Conservation (phyloP, 2,113 vertebrate genomes). For the Ictalurus furcatus region DNA sequence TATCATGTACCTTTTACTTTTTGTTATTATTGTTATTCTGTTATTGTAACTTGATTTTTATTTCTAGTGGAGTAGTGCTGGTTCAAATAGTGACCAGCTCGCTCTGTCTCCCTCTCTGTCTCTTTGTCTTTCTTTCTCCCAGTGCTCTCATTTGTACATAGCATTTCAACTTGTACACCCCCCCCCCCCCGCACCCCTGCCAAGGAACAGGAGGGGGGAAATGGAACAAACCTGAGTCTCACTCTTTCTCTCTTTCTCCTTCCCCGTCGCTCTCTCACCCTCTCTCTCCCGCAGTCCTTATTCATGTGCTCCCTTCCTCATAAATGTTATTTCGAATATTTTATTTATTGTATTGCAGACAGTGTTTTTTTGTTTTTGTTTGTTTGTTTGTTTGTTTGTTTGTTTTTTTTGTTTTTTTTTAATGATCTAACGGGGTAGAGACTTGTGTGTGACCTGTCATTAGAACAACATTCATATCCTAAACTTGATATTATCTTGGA, state of each 20-base stretch:
- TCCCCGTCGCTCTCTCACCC: slow-evolving; percentile 36
- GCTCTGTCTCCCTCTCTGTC: slow-evolving; percentile 51
- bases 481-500: slow-evolving; percentile 30
- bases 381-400: not conserved
- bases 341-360: slow-evolving; percentile 77
- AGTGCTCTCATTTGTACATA: slow-evolving; percentile 77
- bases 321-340: slow-evolving; percentile 69
- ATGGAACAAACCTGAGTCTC: slow-evolving; percentile 69
- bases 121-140: slow-evolving; percentile 29
- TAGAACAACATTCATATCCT: slow-evolving; percentile 46
- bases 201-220: slow-evolving; percentile 60
- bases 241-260: slow-evolving; percentile 64
- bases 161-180: slow-evolving; percentile 66
- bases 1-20: slow-evolving; percentile 79
- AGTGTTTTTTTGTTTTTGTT: slow-evolving; percentile 45
- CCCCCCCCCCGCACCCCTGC: not conserved
- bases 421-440: slow-evolving; percentile 44
- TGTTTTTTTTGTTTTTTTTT: slow-evolving; percentile 28
- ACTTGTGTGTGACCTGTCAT: slow-evolving; percentile 43
- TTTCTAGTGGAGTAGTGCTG: slow-evolving; percentile 66
- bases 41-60: slow-evolving; percentile 69
- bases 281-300: slow-evolving; percentile 46
- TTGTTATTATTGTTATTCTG: slow-evolving; percentile 71
- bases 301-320: slow-evolving; percentile 51
- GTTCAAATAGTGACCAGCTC: slow-evolving; percentile 64